A percentile compares a stretch with the other conserved stretches of the same genome.
Conservation (phyloP, 2,113 vertebrate genomes). For the Scartelaos histophorus region DNA sequence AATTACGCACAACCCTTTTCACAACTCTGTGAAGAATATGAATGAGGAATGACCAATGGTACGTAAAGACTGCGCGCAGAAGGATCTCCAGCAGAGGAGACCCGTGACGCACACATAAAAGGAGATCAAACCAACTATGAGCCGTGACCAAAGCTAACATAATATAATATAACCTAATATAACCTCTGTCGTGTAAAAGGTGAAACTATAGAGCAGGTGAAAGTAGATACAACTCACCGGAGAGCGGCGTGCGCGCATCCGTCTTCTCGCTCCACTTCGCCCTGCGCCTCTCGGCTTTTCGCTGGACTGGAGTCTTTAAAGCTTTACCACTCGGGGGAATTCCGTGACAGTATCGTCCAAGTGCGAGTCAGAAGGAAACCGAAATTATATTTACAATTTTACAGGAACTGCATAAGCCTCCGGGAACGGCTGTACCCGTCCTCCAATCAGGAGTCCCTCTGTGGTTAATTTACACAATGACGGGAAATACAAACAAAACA, state of each 20-base stretch:
- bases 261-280: slow-evolving; percentile 10
- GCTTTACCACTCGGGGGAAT: slow-evolving; percentile 36
- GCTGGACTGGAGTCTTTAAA: background rate
- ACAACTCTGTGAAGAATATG: slow-evolving; percentile 44
- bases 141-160: background rate
- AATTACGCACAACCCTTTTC: slow-evolving; percentile 1
- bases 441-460: background rate
- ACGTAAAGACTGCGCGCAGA: slow-evolving; percentile 25
- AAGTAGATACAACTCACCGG: slow-evolving; percentile 35
- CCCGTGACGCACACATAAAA: slow-evolving; percentile 44
- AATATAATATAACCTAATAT: background rate
- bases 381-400: slow-evolving; percentile 47
- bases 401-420: slow-evolving; percentile 26
- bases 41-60: slow-evolving; percentile 74
- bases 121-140: background rate
- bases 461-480: background rate
- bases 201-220: background rate
- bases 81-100: background rate
- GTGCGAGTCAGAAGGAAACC: slow-evolving; percentile 58
- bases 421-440: slow-evolving; percentile 7
- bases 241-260: slow-evolving; percentile 21
- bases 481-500: background rate
- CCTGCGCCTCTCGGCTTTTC: slow-evolving; percentile 21
- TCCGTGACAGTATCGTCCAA: slow-evolving; percentile 40
- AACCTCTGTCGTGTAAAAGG: background rate